Conservation (phyloP, 2,888 invertebrate genomes). For the Cantharis flavilabris region DNA sequence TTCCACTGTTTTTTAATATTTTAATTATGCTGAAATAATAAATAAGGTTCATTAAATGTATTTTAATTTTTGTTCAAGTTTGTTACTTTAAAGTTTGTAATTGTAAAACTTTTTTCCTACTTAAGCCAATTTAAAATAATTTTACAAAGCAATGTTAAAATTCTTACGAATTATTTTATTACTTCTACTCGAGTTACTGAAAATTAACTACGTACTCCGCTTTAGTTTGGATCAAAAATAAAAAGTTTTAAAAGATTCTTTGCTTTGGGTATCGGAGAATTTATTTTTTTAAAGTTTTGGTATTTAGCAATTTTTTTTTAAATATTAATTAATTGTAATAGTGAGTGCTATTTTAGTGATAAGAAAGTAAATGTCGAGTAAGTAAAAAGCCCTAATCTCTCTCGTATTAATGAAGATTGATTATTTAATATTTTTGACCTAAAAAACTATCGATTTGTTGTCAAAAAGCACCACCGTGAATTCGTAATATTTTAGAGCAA, state of each 20-base stretch:
- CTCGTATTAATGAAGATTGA: constrained; percentile 16
- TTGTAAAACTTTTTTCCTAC: not conserved
- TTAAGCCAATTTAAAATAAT: not conserved
- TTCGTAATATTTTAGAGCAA: constrained; percentile 4
- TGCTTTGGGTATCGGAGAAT: not conserved
- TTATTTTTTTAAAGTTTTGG: not conserved
- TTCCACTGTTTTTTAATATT: not conserved
- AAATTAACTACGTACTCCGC: not conserved
- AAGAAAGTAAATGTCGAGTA: constrained; percentile 3
- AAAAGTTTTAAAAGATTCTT: not conserved
- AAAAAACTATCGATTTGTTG: constrained; percentile 13
- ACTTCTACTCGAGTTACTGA: not conserved
- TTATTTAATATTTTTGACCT: constrained; percentile 23
- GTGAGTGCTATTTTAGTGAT: not conserved
- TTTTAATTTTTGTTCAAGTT: not conserved
- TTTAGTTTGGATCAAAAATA: not conserved
- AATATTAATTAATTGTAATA: not conserved
- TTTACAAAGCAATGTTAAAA: not conserved
- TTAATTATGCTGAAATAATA: not conserved
- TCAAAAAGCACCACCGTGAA: not conserved
- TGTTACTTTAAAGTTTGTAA: not conserved
- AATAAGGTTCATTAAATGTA: not conserved
- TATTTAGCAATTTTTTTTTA: not conserved
- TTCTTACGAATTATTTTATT: not conserved
- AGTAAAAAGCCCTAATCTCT: constrained; percentile 19